Percentiles rank a stretch among this genome's conserved stretches.
Conservation (phyloP, 2,888 invertebrate genomes). For the Ichneumoninae sp. region DNA sequence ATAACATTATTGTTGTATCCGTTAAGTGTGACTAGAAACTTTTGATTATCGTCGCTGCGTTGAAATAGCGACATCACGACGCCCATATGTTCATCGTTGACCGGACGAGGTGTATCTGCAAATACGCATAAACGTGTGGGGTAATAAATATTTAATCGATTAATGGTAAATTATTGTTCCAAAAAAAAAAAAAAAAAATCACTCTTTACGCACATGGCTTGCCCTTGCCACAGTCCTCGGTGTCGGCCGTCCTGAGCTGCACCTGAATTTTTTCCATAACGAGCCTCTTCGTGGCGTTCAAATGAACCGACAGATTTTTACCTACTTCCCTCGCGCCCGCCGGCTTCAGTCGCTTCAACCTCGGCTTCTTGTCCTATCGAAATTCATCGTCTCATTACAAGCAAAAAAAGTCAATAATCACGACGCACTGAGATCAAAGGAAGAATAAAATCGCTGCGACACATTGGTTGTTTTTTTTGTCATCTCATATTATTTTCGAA, state of each 20-base stretch:
- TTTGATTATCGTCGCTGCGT: slow-evolving; percentile 81
- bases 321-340: slow-evolving; percentile 75
- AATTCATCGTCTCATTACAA: slow-evolving; percentile 66
- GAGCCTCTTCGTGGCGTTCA: slow-evolving; percentile 80
- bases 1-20: slow-evolving; percentile 81
- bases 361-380: slow-evolving; percentile 77
- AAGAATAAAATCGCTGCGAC: slow-evolving; percentile 58
- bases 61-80: slow-evolving; percentile 83
- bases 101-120: slow-evolving; percentile 75
- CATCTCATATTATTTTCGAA: slow-evolving; percentile 24
- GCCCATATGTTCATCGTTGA: slow-evolving; percentile 80
- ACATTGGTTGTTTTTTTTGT: slow-evolving; percentile 39
- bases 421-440: slow-evolving; percentile 34
- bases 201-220: slow-evolving; percentile 78
- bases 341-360: slow-evolving; percentile 73
- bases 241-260: slow-evolving; percentile 75
- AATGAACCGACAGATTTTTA: slow-evolving; percentile 81
- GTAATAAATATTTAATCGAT: background rate
- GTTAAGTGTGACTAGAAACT: slow-evolving; percentile 82
- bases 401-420: background rate
- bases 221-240: slow-evolving; percentile 65
- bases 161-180: background rate
- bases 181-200: background rate
- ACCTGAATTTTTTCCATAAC: slow-evolving; percentile 83
- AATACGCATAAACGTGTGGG: slow-evolving; percentile 33